Conservation (phyloP, 1,140 invertebrate genomes). For the Alviniconcha marisindica region DNA sequence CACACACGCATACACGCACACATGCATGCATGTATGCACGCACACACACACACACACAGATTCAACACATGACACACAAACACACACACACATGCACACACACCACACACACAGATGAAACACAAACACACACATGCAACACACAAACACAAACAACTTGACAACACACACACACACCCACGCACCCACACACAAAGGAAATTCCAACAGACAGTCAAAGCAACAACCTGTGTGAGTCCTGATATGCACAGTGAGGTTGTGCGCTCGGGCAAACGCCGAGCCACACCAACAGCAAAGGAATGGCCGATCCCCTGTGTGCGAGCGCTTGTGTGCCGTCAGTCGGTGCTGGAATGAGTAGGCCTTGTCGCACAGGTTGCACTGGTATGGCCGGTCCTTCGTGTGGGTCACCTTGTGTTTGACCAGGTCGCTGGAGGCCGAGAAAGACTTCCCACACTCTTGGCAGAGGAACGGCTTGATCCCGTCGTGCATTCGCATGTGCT, state of each 20-base stretch:
- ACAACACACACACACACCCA: too few relatives aligned
- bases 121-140: background rate
- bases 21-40: too few relatives aligned
- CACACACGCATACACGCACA: too few relatives aligned
- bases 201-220: too few relatives aligned
- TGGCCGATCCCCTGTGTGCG: conserved; percentile 53
- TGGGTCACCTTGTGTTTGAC: conserved; percentile 42
- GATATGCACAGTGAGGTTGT: conserved; percentile 93
- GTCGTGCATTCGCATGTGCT: conserved; percentile 40
- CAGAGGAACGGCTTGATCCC: conserved; percentile 43
- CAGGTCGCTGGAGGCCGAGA: conserved; percentile 41
- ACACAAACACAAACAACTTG: background rate
- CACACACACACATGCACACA: too few relatives aligned
- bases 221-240: conserved; percentile 84
- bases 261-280: conserved; percentile 75
- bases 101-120: too few relatives aligned
- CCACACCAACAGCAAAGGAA: conserved; percentile 83
- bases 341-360: conserved; percentile 33
- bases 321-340: conserved; percentile 34
- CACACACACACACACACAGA: too few relatives aligned
- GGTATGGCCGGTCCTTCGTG: conserved; percentile 35
- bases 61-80: too few relatives aligned
- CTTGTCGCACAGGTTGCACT: conserved; percentile 37
- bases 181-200: too few relatives aligned
- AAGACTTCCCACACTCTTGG: conserved; percentile 39